Evolutionary conservation across 2,113 vertebrate genomes (phyloP).

Genomic region (Pandion haliaetus): DNA sequence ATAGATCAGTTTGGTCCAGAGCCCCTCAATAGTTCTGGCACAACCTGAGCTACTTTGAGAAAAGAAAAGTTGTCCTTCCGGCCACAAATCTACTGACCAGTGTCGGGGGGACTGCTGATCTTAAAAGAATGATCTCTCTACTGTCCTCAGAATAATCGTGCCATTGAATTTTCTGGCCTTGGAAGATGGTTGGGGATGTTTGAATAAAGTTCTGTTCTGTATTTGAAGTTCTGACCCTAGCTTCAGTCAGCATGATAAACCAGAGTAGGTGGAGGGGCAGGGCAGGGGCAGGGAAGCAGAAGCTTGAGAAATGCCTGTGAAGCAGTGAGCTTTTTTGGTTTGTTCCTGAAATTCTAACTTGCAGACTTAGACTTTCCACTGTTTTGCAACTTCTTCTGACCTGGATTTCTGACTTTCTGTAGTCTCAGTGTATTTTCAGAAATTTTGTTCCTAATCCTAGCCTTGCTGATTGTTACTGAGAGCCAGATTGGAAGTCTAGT

Average conservation of each 20-base stretch:
- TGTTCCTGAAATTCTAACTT: conserved; percentile 55
- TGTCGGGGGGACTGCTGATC: background rate
- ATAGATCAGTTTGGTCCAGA: background rate
- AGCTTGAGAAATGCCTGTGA: conserved; percentile 9
- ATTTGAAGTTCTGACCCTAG: background rate
- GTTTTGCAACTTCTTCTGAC: conserved; percentile 37
- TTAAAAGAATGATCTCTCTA: background rate
- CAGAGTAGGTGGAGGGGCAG: background rate
- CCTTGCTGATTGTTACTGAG: background rate
- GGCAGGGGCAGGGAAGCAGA: background rate
- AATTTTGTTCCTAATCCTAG: background rate
- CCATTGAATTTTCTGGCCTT: background rate
- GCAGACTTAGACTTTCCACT: conserved; percentile 41
- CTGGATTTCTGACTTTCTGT: conserved; percentile 4
- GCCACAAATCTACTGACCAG: background rate
- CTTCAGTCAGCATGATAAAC: background rate
- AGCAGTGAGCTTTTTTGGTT: conserved; percentile 34
- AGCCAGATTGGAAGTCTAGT: background rate
- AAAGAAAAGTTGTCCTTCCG: background rate
- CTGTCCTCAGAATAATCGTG: background rate
- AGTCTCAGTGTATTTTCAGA: background rate
- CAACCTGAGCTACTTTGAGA: background rate
- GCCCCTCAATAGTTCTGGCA: background rate
- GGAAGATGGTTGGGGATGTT: background rate
- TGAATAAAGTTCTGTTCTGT: background rate